Evolutionary conservation across 2,888 invertebrate species (phyloP).

Genomic region (Sclerodermus sp.): DNA sequence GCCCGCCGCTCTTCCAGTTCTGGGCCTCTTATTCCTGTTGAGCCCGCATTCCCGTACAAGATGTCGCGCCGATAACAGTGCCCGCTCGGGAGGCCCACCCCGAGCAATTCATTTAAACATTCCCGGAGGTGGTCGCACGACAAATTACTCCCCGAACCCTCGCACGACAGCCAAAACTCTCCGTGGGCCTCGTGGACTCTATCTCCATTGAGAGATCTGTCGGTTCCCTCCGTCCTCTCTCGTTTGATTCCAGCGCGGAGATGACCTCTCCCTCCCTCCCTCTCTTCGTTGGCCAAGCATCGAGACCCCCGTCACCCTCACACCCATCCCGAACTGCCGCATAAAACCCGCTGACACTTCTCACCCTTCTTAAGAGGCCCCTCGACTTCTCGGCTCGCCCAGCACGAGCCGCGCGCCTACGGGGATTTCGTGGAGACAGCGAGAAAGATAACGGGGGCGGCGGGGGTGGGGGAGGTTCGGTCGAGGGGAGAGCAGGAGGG

Average conservation of each 20-base stretch:
- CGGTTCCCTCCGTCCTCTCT: conserved; percentile 15
- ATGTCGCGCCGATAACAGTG: conserved; percentile 57
- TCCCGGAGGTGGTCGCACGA: conserved; percentile 58
- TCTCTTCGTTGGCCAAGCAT: conserved; percentile 3
- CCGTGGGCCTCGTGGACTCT: conserved; percentile 33
- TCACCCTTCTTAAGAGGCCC: conserved; percentile 43
- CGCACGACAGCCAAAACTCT: conserved; percentile 40
- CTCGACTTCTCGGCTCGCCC: conserved; percentile 7
- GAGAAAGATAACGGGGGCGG: neutral
- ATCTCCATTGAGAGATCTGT: conserved; percentile 53
- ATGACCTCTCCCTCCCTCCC: conserved; percentile 1
- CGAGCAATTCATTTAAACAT: conserved; percentile 58
- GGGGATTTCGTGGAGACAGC: neutral
- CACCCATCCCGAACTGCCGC: conserved; percentile 18
- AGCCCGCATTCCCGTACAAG: conserved; percentile 57
- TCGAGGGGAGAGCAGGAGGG: too few relatives aligned
- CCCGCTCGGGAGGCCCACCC: conserved; percentile 36
- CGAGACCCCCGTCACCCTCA: conserved; percentile 7
- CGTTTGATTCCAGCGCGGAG: conserved; percentile 10
- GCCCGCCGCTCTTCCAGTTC: conserved; percentile 11
- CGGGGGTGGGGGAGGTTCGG: too few relatives aligned
- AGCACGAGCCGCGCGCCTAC: neutral
- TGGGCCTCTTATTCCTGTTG: conserved; percentile 46
- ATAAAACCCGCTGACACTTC: conserved; percentile 45
- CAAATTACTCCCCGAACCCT: conserved; percentile 56